phyloP scores from a whole-genome alignment of 1,140 invertebrate species.

The Rhizoglyphus robini region DNA sequence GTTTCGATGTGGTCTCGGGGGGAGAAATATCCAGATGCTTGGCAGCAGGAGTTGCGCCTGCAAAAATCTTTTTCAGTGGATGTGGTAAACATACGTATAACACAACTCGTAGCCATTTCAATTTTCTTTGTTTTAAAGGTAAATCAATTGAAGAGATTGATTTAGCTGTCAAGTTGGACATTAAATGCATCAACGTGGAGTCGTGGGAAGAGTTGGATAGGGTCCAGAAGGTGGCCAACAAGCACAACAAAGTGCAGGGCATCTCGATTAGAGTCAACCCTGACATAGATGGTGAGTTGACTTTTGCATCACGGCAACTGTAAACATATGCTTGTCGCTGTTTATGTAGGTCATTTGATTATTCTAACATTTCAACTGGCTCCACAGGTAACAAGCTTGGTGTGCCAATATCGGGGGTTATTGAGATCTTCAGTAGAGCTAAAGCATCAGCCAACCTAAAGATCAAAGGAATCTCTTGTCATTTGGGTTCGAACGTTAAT shows the following conservation, averaged over 20 bases:
- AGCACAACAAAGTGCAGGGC: conserved; percentile 9
- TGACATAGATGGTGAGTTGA: conserved; percentile 12
- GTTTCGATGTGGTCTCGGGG: conserved; percentile 28
- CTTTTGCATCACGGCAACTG: neutral
- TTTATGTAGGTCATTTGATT: conserved; percentile 13
- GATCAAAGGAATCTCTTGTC: conserved; percentile 30
- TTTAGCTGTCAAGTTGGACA: neutral
- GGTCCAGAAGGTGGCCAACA: conserved; percentile 17
- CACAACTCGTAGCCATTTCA: neutral
- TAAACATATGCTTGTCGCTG: neutral
- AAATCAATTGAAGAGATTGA: conserved; percentile 19
- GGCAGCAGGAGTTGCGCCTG: conserved; percentile 21
- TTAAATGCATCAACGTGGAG: conserved; percentile 21
- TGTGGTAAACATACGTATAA: too few relatives aligned
- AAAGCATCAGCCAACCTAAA: conserved; percentile 22
- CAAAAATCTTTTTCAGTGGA: conserved; percentile 24
- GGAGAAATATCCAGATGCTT: conserved; percentile 26
- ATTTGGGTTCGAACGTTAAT: conserved; percentile 28
- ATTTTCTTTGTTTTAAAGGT: too few relatives aligned
- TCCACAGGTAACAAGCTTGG: conserved; percentile 31
- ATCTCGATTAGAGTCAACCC: conserved; percentile 19
- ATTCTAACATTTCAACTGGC: conserved; percentile 28
- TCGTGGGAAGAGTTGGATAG: conserved; percentile 21
- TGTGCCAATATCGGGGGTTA: conserved; percentile 24
- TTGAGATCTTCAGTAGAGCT: conserved; percentile 22